Conservation (phyloP, 1,140 invertebrate genomes). For the Apis laboriosa region DNA sequence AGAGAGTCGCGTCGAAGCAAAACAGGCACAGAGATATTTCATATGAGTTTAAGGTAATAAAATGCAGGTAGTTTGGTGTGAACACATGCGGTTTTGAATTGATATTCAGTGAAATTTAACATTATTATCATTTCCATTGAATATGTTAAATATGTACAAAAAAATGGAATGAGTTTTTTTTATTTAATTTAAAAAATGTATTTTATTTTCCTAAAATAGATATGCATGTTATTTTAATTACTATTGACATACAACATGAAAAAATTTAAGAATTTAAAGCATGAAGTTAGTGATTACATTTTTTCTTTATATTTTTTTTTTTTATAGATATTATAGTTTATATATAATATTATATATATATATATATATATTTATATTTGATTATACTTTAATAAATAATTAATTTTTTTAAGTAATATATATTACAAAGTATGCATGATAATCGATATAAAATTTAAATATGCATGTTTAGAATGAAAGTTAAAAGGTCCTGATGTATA, state of each 20-base stretch:
- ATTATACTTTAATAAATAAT: neutral
- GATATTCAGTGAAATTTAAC: neutral
- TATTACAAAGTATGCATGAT: conserved; percentile 42
- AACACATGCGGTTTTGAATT: conserved; percentile 35
- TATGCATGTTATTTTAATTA: conserved; percentile 26
- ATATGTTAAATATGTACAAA: neutral
- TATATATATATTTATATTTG: neutral
- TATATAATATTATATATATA: neutral
- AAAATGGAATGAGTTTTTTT: neutral
- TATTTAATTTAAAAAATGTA: neutral
- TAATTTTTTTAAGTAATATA: neutral
- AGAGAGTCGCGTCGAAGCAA: conserved; percentile 76
- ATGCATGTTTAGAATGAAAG: conserved; percentile 56
- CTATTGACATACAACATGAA: neutral
- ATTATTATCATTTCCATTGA: conserved; percentile 5
- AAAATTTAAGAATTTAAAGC: conserved; percentile 4
- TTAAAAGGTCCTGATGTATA: conserved; percentile 53
- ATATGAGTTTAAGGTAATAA: conserved; percentile 80
- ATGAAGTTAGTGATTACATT: neutral
- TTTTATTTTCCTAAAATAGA: neutral
- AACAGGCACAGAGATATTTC: conserved; percentile 80
- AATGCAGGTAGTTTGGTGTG: conserved; percentile 69
- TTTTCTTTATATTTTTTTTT: conserved; percentile 1
- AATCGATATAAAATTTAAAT: conserved; percentile 33
- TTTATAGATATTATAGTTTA: neutral